phyloP scores from a whole-genome alignment of 2,113 vertebrate genomes.

The Rhinolophus sinicus region DNA sequence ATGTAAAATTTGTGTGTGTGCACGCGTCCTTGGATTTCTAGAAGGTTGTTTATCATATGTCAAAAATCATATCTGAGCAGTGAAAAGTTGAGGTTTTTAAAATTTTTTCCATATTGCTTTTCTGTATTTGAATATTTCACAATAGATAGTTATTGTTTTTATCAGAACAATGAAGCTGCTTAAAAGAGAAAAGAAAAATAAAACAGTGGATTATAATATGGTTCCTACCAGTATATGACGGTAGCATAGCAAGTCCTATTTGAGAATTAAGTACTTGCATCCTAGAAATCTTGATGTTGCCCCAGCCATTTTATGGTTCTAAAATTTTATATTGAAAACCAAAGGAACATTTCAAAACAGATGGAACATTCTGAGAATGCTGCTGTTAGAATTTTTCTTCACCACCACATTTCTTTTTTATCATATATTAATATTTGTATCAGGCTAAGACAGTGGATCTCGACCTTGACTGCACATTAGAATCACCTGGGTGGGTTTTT shows the following conservation, averaged over 20 bases:
- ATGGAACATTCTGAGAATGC: not conserved
- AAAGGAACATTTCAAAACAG: not conserved
- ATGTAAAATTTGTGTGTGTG: not conserved
- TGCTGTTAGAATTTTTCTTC: not conserved
- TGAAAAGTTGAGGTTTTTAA: conserved; percentile 5
- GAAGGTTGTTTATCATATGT: not conserved
- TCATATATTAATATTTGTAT: conserved; percentile 5
- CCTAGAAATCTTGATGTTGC: not conserved
- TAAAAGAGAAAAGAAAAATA: not conserved
- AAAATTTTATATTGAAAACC: conserved; percentile 18
- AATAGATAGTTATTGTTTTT: conserved; percentile 4
- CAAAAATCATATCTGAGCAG: conserved; percentile 31
- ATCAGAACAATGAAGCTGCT: conserved; percentile 22
- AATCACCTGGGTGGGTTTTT: not conserved
- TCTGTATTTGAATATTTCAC: conserved; percentile 50
- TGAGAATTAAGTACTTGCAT: not conserved
- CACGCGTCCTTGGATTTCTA: not conserved
- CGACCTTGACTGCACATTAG: not conserved
- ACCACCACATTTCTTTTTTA: not conserved
- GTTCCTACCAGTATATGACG: not conserved
- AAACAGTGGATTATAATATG: not conserved
- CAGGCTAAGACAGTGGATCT: not conserved
- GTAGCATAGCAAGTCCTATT: not conserved
- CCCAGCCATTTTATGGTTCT: not conserved
- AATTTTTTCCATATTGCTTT: conserved; percentile 28